These are phyloP conservation scores for Platyura marginata DNA, from an alignment of 1,140 invertebrate genomes.

Conservation along the genomic window DNA sequence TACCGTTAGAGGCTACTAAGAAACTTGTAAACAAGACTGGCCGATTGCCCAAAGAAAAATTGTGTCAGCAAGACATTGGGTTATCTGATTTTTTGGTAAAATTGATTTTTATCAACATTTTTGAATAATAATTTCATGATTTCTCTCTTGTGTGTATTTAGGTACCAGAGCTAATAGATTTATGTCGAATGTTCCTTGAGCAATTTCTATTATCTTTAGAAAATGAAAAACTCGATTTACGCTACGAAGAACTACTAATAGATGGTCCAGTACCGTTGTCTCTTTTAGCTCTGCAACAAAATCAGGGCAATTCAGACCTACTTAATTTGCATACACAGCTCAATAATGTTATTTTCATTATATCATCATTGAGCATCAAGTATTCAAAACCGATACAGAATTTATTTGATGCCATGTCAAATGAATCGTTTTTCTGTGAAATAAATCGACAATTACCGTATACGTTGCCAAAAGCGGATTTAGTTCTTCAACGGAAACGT, in stretches of 20 bases:
- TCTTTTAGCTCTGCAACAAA: slow-evolving; percentile 57
- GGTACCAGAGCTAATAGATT: slow-evolving; percentile 40
- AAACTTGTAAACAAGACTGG: slow-evolving; percentile 77
- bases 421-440: slow-evolving; percentile 30
- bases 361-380: slow-evolving; percentile 45
- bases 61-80: slow-evolving; percentile 55
- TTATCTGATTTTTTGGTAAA: slow-evolving; percentile 44
- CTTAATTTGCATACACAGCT: slow-evolving; percentile 64
- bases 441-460: slow-evolving; percentile 26
- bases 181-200: slow-evolving; percentile 51
- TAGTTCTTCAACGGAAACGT: slow-evolving; percentile 29
- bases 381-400: slow-evolving; percentile 47
- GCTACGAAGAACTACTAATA: slow-evolving; percentile 50
- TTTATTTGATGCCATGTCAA: slow-evolving; percentile 49
- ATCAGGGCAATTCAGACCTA: slow-evolving; percentile 50
- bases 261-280: slow-evolving; percentile 45
- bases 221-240: slow-evolving; percentile 28
- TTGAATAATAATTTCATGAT: background rate
- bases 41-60: slow-evolving; percentile 66
- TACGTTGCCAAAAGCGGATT: slow-evolving; percentile 25
- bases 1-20: slow-evolving; percentile 48
- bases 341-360: slow-evolving; percentile 44
- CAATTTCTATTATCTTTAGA: slow-evolving; percentile 34
- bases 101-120: background rate
- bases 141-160: background rate